A percentile compares a stretch with the other conserved stretches of the same genome.
phyloP scores from a whole-genome alignment of 2,113 vertebrate species.

The Antennarius striatus region DNA sequence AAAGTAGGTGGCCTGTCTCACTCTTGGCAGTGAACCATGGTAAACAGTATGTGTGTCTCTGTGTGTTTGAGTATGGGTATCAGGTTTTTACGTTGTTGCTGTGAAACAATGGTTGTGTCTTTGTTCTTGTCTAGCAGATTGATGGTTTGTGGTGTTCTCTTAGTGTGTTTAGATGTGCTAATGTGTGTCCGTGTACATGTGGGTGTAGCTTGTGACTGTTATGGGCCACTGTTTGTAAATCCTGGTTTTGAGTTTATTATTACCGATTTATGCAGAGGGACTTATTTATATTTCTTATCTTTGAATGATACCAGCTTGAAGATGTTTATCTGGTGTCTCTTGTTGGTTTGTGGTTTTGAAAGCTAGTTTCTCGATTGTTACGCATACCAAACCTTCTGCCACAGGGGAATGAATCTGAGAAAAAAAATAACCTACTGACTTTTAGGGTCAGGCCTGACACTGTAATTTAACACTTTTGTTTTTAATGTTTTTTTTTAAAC shows the following conservation, averaged over 20 bases:
- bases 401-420: conserved; percentile 1
- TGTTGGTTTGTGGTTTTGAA: conserved; percentile 30
- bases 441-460: not conserved
- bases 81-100: conserved; percentile 34
- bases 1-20: too few species aligned
- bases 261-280: conserved; percentile 50
- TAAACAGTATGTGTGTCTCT: conserved; percentile 46
- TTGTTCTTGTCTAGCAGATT: conserved; percentile 49
- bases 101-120: conserved; percentile 58
- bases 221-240: conserved; percentile 50
- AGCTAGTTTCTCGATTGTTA: conserved; percentile 38
- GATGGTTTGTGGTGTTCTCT: conserved; percentile 32
- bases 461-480: too few species aligned
- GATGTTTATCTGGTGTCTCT: conserved; percentile 43
- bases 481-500: too few species aligned
- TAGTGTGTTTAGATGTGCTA: not conserved
- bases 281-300: conserved; percentile 39
- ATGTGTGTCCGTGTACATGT: not conserved
- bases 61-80: conserved; percentile 9
- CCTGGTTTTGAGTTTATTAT: conserved; percentile 45
- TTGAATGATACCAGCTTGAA: conserved; percentile 23
- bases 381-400: conserved; percentile 43
- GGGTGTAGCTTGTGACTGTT: not conserved
- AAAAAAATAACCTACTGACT: not conserved
- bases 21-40: conserved; percentile 2